Percentiles rank a stretch among this genome's conserved stretches.
Evolutionary conservation across 2,888 invertebrate genomes (phyloP).

Genomic region (Hirtodrosophila trivittata): DNA sequence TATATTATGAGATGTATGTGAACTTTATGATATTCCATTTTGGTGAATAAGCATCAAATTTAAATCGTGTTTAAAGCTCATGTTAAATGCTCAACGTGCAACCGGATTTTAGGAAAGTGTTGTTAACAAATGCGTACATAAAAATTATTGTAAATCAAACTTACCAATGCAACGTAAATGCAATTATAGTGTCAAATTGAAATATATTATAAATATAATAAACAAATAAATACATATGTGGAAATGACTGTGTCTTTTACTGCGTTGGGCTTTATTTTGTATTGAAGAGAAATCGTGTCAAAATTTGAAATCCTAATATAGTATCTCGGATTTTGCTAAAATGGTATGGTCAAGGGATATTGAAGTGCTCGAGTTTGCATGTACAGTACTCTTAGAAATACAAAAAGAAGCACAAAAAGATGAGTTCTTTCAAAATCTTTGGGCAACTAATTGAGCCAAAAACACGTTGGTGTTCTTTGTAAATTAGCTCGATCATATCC

Average conservation of each 20-base stretch:
- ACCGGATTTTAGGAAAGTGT: constrained; percentile 33
- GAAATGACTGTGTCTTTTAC: constrained; percentile 6
- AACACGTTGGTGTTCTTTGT: too few species aligned
- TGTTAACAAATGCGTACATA: constrained; percentile 51
- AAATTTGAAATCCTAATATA: too few species aligned
- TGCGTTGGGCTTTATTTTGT: too few species aligned
- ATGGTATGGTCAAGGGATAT: too few species aligned
- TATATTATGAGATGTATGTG: constrained; percentile 36
- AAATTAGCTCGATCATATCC: too few species aligned
- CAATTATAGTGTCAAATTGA: constrained; percentile 74
- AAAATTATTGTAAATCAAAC: constrained; percentile 72
- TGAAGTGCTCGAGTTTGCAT: too few species aligned
- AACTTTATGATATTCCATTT: constrained; percentile 50
- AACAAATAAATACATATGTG: constrained; percentile 29
- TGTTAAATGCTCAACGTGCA: constrained; percentile 38
- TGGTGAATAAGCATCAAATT: constrained; percentile 17
- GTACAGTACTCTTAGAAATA: too few species aligned
- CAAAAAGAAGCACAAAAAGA: too few species aligned
- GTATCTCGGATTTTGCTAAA: too few species aligned
- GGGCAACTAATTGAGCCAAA: too few species aligned
- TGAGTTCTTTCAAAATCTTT: too few species aligned
- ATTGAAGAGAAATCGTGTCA: too few species aligned
- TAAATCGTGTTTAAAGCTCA: constrained; percentile 44
- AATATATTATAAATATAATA: constrained; percentile 45
- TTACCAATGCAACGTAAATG: constrained; percentile 63